Conservation (phyloP, 2,888 invertebrate genomes). For the Cabera pusaria region DNA sequence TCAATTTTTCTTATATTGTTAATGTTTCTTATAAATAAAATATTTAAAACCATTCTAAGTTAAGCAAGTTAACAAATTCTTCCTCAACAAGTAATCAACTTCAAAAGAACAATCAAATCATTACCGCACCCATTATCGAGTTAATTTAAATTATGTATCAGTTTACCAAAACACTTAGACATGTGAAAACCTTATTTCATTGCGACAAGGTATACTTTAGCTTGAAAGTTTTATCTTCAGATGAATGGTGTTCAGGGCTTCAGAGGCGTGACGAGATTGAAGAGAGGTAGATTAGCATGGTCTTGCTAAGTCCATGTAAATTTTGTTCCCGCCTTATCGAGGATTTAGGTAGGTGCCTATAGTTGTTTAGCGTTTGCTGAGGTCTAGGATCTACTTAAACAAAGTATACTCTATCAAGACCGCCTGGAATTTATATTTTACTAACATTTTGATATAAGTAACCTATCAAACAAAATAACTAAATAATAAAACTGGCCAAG, state of each 20-base stretch:
- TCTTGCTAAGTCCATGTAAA: slow-evolving; percentile 27
- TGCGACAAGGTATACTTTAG: slow-evolving; percentile 3
- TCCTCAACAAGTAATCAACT: too few species aligned
- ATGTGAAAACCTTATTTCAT: neutral
- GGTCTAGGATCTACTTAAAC: too few species aligned
- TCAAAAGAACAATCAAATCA: too few species aligned
- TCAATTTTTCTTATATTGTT: too few species aligned
- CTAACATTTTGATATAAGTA: too few species aligned
- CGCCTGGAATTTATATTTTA: too few species aligned
- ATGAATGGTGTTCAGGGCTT: slow-evolving; percentile 1
- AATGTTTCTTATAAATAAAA: too few species aligned
- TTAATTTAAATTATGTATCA: slow-evolving; percentile 6
- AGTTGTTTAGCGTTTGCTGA: neutral
- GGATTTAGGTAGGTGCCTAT: slow-evolving; percentile 15
- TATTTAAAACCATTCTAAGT: too few species aligned
- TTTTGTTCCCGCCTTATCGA: slow-evolving; percentile 20
- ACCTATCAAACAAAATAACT: too few species aligned
- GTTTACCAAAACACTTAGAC: neutral
- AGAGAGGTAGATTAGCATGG: slow-evolving; percentile 30
- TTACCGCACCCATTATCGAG: neutral
- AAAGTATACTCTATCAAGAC: too few species aligned
- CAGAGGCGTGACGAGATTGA: slow-evolving; percentile 27
- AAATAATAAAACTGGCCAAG: too few species aligned
- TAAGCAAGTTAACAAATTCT: too few species aligned
- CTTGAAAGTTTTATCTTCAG: neutral